Evolutionary conservation across 2,888 invertebrate species (phyloP), one percentile per base, ranked within the genome.

Genomic region (Anodontia alba): DNA sequence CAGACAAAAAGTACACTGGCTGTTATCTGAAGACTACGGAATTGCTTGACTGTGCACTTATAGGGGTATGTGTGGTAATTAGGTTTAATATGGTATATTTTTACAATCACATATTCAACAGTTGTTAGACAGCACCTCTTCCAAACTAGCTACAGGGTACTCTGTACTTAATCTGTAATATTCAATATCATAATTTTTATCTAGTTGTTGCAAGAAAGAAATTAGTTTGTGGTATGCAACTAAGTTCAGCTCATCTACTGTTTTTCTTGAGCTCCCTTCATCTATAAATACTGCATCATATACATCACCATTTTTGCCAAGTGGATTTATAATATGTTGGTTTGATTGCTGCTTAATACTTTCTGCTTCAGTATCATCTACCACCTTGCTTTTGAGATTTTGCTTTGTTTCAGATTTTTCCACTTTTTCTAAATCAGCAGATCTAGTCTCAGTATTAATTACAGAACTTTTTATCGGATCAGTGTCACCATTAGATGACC

Each of bases 111-210:
- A n/a, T n/a, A n/a, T n/a, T n/a, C 12, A 38, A 12, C 7, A 38
- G 12, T 38, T 38, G 38, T 38, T 38, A 38, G 31, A 33, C 17
- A 62, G 20, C 33, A 62, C 17, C 20, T 62, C 33, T 20, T 62
- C 62, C 1, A 62, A 17, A 12, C 10, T 33, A 29, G 15, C 62
- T 33, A 31, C 33, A 12, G 62, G 33, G 17, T 8, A 33, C 1
- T 31, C 17, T 12, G 31, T 62, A 20, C 33, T 33, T 33, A 20
- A n/a, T 33, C 33, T 62, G 33, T 62, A 33, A 31, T 62, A 33
- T 33, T 62, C 62, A 62, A 62, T 29, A 33, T 33, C 62, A 62
- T 62, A 62, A 33, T 20, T 62, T 23, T 31, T 62, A 62, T 62
- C 62, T 12, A 23, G 12, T 7, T 62, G 17, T 33, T 33, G 8